Evolutionary conservation across 2,888 invertebrate species (phyloP).

Genomic region (Spatulosminthurus flaviceps): DNA sequence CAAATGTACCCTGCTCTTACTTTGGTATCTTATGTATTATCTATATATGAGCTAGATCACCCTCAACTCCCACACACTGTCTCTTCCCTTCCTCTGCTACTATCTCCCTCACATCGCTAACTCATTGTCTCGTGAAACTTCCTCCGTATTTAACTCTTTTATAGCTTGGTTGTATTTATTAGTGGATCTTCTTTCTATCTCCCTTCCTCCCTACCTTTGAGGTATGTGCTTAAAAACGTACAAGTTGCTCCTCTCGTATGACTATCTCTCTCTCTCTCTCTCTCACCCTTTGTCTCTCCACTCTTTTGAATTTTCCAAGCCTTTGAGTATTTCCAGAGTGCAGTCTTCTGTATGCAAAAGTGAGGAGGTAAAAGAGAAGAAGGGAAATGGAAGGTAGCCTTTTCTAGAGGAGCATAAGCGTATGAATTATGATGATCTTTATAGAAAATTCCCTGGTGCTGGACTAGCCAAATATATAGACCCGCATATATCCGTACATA

Average conservation of each 20-base stretch:
- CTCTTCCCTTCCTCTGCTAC: background rate
- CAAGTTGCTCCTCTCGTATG: background rate
- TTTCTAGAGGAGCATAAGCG: slow-evolving; percentile 9
- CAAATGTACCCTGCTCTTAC: slow-evolving; percentile 10
- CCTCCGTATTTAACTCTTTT: background rate
- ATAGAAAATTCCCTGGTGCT: background rate
- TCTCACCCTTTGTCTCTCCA: too few relatives aligned
- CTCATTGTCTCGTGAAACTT: slow-evolving; percentile 7
- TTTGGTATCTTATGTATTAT: slow-evolving; percentile 15
- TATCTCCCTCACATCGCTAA: background rate
- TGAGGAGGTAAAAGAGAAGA: background rate
- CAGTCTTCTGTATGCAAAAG: background rate
- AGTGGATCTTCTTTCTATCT: background rate
- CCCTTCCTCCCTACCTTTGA: background rate
- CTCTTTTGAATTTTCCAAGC: too few relatives aligned
- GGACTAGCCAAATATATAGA: background rate
- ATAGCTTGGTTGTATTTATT: background rate
- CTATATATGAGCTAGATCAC: background rate
- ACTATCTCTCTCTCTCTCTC: background rate
- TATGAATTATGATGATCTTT: slow-evolving; percentile 20
- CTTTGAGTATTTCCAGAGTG: background rate
- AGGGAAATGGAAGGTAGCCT: background rate
- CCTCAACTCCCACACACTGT: background rate
- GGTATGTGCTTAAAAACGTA: background rate
- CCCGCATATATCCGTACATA: background rate